Percentiles rank a stretch among this genome's conserved stretches.
Conservation (phyloP, 1,140 invertebrate genomes). For the Pseudachorutes palmiensis region DNA sequence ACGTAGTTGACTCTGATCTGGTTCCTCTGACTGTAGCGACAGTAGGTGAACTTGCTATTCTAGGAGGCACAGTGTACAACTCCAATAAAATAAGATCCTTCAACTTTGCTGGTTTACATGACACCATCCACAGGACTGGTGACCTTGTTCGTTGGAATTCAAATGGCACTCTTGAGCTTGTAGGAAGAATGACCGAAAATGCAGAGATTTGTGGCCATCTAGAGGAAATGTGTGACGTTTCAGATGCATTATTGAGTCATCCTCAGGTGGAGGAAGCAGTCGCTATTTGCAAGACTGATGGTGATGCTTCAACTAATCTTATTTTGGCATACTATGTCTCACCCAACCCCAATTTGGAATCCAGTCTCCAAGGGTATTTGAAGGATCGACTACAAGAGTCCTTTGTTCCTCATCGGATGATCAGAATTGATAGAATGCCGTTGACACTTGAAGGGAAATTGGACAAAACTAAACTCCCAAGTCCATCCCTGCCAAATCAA, state of each 20-base stretch:
- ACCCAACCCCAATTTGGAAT: no score
- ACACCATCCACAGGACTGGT: constrained; percentile 13
- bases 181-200: constrained; percentile 12
- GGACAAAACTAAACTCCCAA: no score
- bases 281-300: not conserved
- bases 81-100: not conserved
- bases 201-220: constrained; percentile 15
- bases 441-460: no score
- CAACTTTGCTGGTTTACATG: not conserved
- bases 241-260: not conserved
- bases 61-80: not conserved
- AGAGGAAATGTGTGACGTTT: constrained; percentile 16
- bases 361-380: no score
- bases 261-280: not conserved
- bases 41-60: constrained; percentile 13
- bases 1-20: not conserved
- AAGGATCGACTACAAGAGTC: no score
- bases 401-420: no score
- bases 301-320: no score
- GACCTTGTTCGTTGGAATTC: not conserved
- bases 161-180: not conserved
- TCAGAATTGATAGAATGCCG: no score
- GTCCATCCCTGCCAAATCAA: no score
- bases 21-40: not conserved
- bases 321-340: no score